phyloP scores from a whole-genome alignment of 35 echinoderm and acorn worm species.

The Amphiura filiformis region DNA sequence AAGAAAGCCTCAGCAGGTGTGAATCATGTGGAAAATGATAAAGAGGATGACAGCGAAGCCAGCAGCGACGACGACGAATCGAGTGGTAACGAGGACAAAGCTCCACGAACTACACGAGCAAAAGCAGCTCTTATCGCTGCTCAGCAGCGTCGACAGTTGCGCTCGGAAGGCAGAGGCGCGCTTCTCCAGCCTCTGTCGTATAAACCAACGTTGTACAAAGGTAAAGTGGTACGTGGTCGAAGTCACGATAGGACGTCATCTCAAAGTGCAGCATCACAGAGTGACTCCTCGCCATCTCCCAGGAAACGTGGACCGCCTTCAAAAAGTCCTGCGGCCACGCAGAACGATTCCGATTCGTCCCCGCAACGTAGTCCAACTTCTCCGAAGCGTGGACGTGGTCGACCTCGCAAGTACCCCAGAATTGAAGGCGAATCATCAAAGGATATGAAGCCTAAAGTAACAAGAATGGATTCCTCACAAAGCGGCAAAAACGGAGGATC shows the following conservation, averaged over 20 bases:
- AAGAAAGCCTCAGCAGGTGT: too few relatives aligned
- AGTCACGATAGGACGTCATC: background rate
- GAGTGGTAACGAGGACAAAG: background rate
- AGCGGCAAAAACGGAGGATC: background rate
- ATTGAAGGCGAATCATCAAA: background rate
- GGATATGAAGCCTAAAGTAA: background rate
- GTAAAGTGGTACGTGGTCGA: background rate
- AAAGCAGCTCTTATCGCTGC: background rate
- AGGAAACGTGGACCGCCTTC: background rate
- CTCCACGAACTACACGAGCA: background rate
- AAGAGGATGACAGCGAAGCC: background rate
- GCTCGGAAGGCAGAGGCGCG: background rate
- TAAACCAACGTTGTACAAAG: background rate
- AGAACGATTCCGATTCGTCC: background rate
- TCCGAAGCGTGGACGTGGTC: background rate
- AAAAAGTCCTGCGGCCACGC: background rate
- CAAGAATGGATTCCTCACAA: background rate
- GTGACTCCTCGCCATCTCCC: background rate
- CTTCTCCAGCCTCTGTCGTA: background rate
- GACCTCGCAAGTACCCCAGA: background rate
- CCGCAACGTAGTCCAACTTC: background rate
- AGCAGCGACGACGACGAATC: background rate
- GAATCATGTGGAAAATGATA: background rate
- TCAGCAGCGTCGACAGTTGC: background rate
- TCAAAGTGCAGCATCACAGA: background rate